A percentile compares a stretch with the other conserved stretches of the same genome.
These are phyloP conservation scores for Dimorphilus gyrociliatus DNA, from an alignment of 2,888 invertebrate genomes.

Conservation along the genomic window DNA sequence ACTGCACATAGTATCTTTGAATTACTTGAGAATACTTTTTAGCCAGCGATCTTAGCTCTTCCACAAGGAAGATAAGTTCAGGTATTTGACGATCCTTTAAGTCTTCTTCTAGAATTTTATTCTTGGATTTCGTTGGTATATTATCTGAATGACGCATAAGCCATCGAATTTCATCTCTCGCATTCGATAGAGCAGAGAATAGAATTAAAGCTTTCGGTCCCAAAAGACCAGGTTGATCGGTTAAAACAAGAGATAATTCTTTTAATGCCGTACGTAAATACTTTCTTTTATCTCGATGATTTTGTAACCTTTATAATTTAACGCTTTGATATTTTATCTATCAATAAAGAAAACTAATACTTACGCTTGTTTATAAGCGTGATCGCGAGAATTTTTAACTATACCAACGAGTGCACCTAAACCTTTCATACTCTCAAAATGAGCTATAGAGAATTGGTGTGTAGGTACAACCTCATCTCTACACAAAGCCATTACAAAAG, in stretches of 20 bases:
- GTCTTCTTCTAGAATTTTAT: constrained; percentile 29
- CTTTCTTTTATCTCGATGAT: constrained; percentile 86
- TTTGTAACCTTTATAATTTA: constrained; percentile 48
- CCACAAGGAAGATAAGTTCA: constrained; percentile 92
- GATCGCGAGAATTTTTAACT: neutral
- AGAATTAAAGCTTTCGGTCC: constrained; percentile 93
- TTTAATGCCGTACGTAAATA: constrained; percentile 85
- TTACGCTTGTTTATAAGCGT: too few species aligned
- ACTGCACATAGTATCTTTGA: constrained; percentile 93
- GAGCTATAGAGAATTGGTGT: constrained; percentile 76
- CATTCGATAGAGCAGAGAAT: constrained; percentile 84
- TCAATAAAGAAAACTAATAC: too few species aligned
- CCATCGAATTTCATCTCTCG: constrained; percentile 92
- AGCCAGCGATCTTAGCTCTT: constrained; percentile 74
- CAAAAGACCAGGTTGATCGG: constrained; percentile 90
- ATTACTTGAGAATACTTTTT: constrained; percentile 90
- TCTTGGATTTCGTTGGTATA: constrained; percentile 44
- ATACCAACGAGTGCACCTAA: constrained; percentile 12
- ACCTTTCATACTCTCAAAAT: constrained; percentile 88
- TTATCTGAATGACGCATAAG: constrained; percentile 86
- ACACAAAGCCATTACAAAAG: constrained; percentile 83
- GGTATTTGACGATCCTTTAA: constrained; percentile 86
- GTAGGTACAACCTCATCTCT: constrained; percentile 92
- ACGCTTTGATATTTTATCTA: too few species aligned
- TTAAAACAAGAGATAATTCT: constrained; percentile 80